Evolutionary conservation across 2,888 invertebrate species (phyloP).

Genomic region (Bembecia ichneumoniformis): DNA sequence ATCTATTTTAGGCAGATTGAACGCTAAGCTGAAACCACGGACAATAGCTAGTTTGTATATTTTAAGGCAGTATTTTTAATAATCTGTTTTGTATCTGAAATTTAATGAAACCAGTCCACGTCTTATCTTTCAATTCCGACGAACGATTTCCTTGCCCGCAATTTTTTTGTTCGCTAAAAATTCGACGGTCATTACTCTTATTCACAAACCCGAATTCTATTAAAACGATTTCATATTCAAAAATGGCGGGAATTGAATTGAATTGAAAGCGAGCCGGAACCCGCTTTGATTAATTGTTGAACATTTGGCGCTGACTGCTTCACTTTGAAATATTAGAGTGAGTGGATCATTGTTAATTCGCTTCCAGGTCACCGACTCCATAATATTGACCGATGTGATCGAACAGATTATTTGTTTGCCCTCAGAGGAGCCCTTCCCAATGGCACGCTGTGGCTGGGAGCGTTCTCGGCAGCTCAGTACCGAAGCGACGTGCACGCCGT

Average conservation of each 20-base stretch:
- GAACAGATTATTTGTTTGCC: too few relatives aligned
- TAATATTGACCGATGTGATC: too few relatives aligned
- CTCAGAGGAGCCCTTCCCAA: constrained; percentile 82
- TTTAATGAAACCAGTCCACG: too few relatives aligned
- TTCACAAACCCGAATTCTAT: constrained; percentile 30
- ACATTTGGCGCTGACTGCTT: constrained; percentile 2
- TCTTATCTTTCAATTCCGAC: too few relatives aligned
- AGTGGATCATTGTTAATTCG: neutral
- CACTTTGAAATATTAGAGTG: neutral
- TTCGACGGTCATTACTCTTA: constrained; percentile 29
- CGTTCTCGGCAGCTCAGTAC: constrained; percentile 85
- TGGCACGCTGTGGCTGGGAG: constrained; percentile 86
- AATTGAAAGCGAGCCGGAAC: constrained; percentile 27
- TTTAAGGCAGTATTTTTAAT: too few relatives aligned
- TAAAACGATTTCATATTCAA: constrained; percentile 49
- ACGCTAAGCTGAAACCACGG: too few relatives aligned
- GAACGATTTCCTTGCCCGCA: too few relatives aligned
- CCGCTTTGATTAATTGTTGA: constrained; percentile 40
- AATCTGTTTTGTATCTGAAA: too few relatives aligned
- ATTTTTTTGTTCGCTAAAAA: constrained; percentile 9
- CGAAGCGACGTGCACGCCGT: constrained; percentile 86
- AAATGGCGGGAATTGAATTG: constrained; percentile 45
- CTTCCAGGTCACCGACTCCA: neutral
- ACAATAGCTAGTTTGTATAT: too few relatives aligned
- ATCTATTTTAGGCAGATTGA: too few relatives aligned